Evolutionary conservation across 2,888 invertebrate species (phyloP), one percentile per base, ranked within the genome.

Genomic region (Flexamia atlantica): DNA sequence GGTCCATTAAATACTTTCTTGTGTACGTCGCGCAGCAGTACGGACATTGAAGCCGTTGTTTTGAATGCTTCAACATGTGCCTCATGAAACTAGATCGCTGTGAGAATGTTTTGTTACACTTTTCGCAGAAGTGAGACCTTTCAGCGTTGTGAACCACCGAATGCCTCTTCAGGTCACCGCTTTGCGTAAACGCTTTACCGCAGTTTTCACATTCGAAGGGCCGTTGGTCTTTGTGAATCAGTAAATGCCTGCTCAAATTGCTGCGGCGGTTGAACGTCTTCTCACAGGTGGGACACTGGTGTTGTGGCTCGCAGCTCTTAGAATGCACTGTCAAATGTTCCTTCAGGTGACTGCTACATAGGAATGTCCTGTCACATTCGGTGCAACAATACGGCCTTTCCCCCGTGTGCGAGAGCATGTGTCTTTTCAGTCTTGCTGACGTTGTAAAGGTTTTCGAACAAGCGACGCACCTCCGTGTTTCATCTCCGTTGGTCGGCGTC

Each of bases 51-150:
- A 83, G 86, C 9, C 83, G 83, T 40, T 85, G 84, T 23, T 85
- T 85, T 9, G 84, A 80, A 42, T 87, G 87, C 9, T 74, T 84
- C 42, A 81, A 50, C 50, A 76, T 20, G 64, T 87, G 87, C 32
- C 32, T 82, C 7, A 83, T 42, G 28, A 87, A 81, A n/a, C 84
- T 83, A 32, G 50, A 60, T 28, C 85, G 85, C 7, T 81, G 36
- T 12, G 85, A 81, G 20, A 85, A 85, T 20, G 74, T 79, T 42
- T 82, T 85, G 14, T 83, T 76, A 60, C 85, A 85, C 68, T 74
- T 74, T 20, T 79, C 83, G 83, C 85, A 85, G 25, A 84, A 81
- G 70, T 40, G 85, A 17, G 82, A 76, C 20, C 46, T 79, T 17
- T 85, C 85, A 14, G 76, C 84, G 3, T 42, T 81, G 46, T 85